Evolutionary conservation across 2,797 vertebrate species (phyloP).

Genomic region (Anas flavirostris): DNA sequence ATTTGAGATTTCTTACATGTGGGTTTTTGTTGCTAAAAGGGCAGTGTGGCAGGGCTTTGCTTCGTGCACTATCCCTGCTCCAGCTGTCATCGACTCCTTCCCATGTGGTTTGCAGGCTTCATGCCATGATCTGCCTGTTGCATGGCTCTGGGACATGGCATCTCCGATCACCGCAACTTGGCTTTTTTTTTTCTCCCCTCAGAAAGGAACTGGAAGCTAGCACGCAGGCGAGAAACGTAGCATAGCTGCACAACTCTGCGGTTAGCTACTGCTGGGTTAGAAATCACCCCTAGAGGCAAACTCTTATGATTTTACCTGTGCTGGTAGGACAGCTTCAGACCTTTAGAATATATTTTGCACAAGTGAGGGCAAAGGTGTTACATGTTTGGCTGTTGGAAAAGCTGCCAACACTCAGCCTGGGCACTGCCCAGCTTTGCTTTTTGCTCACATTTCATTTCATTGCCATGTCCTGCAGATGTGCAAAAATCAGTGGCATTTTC

Average conservation of each 20-base stretch:
- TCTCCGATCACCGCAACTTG: background rate
- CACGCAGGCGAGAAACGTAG: background rate
- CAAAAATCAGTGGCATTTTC: background rate
- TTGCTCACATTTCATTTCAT: background rate
- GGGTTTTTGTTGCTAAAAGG: background rate
- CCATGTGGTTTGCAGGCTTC: conserved; percentile 24
- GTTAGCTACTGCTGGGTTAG: background rate
- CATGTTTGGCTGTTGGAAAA: background rate
- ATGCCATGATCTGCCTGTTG: background rate
- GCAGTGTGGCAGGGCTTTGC: background rate
- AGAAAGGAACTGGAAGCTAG: background rate
- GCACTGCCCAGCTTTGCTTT: background rate
- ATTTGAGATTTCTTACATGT: background rate
- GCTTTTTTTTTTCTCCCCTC: background rate
- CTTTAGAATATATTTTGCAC: background rate
- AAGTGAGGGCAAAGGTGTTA: background rate
- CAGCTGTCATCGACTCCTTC: conserved; percentile 39
- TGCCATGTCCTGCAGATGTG: rapidly evolving
- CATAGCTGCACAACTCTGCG: rapidly evolving
- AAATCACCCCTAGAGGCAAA: background rate
- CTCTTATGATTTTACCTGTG: background rate
- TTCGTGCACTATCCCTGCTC: conserved; percentile 22
- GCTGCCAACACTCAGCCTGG: rapidly evolving
- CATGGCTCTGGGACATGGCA: background rate
- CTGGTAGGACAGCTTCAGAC: background rate